Percentiles rank a stretch among this genome's conserved stretches.
Conservation (phyloP, 1,140 invertebrate species). For the Pseudomyrmex pallidus region DNA sequence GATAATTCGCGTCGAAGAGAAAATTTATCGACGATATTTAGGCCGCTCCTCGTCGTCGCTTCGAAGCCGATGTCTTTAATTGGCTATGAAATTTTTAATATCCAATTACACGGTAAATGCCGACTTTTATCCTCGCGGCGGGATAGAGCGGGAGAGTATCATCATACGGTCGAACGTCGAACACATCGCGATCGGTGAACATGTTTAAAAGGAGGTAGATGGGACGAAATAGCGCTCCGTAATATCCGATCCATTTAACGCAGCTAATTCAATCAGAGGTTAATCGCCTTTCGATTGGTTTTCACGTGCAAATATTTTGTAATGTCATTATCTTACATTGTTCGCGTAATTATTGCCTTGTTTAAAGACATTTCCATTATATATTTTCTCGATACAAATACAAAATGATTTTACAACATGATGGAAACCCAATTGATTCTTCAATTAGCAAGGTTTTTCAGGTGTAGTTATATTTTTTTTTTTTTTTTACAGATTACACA, state of each 20-base stretch:
- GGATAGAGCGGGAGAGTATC: not conserved
- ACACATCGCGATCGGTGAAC: not conserved
- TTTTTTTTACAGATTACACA: not conserved
- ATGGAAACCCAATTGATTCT: not conserved
- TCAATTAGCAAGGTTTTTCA: not conserved
- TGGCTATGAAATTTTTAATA: slow-evolving; percentile 47
- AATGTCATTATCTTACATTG: slow-evolving; percentile 17
- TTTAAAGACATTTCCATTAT: not conserved
- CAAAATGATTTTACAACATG: not conserved
- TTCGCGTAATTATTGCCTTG: not conserved
- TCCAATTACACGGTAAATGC: slow-evolving; percentile 35
- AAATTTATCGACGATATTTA: slow-evolving; percentile 46
- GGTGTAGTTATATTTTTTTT: not conserved
- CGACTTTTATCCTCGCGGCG: slow-evolving; percentile 10
- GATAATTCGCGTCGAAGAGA: slow-evolving; percentile 29
- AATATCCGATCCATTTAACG: slow-evolving; percentile 6
- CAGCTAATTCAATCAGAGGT: slow-evolving; percentile 14
- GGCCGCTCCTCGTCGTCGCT: not conserved
- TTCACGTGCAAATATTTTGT: slow-evolving; percentile 36
- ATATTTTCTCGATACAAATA: not conserved
- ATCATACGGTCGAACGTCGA: not conserved
- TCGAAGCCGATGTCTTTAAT: slow-evolving; percentile 30
- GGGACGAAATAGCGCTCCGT: not conserved
- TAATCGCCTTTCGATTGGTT: slow-evolving; percentile 40
- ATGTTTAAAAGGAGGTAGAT: not conserved